phyloP scores from a whole-genome alignment of 2,797 vertebrate genomes.

The Sternotherus odoratus region DNA sequence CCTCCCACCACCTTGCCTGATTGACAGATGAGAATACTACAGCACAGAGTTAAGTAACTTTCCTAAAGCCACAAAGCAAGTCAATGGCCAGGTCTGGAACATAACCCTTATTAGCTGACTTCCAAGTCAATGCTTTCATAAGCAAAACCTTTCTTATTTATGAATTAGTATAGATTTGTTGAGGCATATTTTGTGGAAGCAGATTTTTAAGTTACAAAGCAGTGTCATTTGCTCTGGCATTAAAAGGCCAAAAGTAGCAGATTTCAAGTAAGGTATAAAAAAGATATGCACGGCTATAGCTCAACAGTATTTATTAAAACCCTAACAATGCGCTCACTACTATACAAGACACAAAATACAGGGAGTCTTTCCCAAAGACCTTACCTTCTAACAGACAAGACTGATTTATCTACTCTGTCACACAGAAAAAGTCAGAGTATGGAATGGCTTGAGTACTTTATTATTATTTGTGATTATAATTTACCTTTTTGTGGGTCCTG shows the following conservation, averaged over 20 bases:
- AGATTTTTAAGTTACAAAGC: background rate
- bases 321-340: background rate
- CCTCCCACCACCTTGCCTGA: no score
- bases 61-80: background rate
- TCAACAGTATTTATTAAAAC: background rate
- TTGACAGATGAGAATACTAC: background rate
- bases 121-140: background rate
- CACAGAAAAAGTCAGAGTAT: background rate
- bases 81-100: background rate
- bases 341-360: background rate
- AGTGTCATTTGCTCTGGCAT: background rate
- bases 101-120: background rate
- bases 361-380: background rate
- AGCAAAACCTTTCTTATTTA: accelerated
- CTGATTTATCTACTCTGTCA: background rate
- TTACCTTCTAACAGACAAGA: background rate
- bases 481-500: background rate
- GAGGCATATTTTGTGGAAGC: background rate
- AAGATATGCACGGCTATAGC: background rate
- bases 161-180: background rate
- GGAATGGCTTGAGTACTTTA: background rate
- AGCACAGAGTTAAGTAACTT: background rate
- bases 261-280: background rate
- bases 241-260: background rate
- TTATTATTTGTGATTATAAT: background rate